These are phyloP conservation scores for Anguilla japonica DNA, from an alignment of 2,113 vertebrate genomes.

Conservation along the genomic window DNA sequence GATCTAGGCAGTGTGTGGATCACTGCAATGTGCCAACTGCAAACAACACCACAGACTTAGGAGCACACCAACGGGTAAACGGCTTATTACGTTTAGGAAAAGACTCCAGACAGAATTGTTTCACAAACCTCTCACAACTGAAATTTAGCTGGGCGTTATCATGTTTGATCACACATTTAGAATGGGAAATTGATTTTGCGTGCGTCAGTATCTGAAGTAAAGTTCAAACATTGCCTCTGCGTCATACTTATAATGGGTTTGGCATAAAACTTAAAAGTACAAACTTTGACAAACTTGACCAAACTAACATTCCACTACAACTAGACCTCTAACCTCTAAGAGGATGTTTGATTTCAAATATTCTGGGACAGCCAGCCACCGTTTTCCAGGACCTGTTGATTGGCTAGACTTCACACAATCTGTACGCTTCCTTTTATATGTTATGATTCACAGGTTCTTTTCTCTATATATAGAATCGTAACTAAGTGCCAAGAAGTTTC, in stretches of 20 bases:
- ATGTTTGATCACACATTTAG: not conserved
- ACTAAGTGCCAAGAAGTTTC: not conserved
- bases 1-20: not conserved
- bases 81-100: not conserved
- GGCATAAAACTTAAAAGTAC: not conserved
- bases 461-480: slow-evolving; percentile 3
- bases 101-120: not conserved
- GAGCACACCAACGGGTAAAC: too few species aligned
- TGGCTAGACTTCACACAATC: not conserved
- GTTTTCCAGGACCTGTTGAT: not conserved
- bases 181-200: not conserved
- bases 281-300: not conserved
- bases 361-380: not conserved
- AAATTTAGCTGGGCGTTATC: not conserved
- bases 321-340: too few species aligned
- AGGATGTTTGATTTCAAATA: not conserved
- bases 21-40: not conserved
- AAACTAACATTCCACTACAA: not conserved
- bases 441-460: slow-evolving; percentile 6
- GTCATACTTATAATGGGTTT: not conserved
- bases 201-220: too few species aligned
- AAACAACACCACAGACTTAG: not conserved
- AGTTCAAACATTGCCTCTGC: not conserved
- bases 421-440: slow-evolving; percentile 8
- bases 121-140: not conserved